Conservation (phyloP, 2,888 invertebrate species). For the Cantharis rustica region DNA sequence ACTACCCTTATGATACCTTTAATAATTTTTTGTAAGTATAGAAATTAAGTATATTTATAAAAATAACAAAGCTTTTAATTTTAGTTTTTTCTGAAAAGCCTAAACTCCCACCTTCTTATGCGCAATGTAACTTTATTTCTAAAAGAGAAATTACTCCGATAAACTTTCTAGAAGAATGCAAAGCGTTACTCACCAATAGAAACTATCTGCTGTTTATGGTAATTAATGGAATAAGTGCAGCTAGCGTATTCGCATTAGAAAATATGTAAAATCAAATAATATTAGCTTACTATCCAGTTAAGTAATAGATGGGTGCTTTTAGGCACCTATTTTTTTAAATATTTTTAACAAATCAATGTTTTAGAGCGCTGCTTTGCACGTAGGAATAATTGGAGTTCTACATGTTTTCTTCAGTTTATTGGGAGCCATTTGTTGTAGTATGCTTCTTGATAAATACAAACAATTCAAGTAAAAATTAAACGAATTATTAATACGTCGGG, state of each 20-base stretch:
- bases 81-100: conserved; percentile 89
- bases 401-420: conserved; percentile 91
- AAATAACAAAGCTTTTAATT: not conserved
- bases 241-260: not conserved
- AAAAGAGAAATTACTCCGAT: conserved; percentile 29
- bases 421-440: conserved; percentile 88
- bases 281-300: conserved; percentile 8
- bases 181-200: not conserved
- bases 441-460: conserved; percentile 89
- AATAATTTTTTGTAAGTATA: not conserved
- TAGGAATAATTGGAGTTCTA: conserved; percentile 86
- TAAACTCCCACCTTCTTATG: conserved; percentile 84
- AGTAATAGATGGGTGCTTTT: not conserved
- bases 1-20: not conserved
- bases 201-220: conserved; percentile 22
- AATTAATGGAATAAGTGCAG: not conserved
- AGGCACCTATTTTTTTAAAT: no score
- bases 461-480: conserved; percentile 75
- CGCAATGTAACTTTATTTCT: conserved; percentile 60
- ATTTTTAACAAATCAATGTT: not conserved
- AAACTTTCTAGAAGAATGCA: not conserved
- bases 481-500: not conserved
- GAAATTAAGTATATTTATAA: not conserved
- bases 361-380: conserved; percentile 70
- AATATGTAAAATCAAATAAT: conserved; percentile 11